A percentile compares a stretch with the other conserved stretches of the same genome.
These are phyloP conservation scores for Capitella teleta DNA, from an alignment of 1,140 invertebrate species.

Conservation along the genomic window DNA sequence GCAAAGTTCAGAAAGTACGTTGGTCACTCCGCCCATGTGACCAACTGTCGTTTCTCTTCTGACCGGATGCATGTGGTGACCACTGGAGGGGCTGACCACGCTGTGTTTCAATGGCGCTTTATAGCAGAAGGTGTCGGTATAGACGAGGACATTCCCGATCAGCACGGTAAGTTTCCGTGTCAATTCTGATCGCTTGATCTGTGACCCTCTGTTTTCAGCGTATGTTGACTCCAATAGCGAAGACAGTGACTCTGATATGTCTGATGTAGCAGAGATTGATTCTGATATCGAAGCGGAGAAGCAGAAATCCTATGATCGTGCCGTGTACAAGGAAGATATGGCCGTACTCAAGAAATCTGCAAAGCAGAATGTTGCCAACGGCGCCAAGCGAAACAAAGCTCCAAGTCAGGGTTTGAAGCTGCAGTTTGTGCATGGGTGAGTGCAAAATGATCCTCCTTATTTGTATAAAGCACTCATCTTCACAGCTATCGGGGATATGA, in stretches of 20 bases:
- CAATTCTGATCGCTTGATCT: no score
- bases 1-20: slow-evolving; percentile 42
- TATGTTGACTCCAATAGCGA: slow-evolving; percentile 40
- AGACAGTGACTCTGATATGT: slow-evolving; percentile 38
- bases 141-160: slow-evolving; percentile 11
- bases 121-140: slow-evolving; percentile 20
- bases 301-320: slow-evolving; percentile 33
- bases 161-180: slow-evolving; percentile 1
- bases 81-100: slow-evolving; percentile 41
- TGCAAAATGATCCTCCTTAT: no score
- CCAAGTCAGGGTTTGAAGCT: slow-evolving; percentile 33
- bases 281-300: slow-evolving; percentile 41
- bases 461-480: no score
- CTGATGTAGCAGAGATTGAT: slow-evolving; percentile 38
- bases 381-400: slow-evolving; percentile 30
- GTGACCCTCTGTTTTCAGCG: no score
- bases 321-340: slow-evolving; percentile 30
- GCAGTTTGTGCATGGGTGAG: slow-evolving; percentile 39
- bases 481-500: slow-evolving; percentile 42
- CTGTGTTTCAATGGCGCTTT: slow-evolving; percentile 42
- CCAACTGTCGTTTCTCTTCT: slow-evolving; percentile 38
- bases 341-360: slow-evolving; percentile 24
- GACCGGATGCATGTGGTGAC: slow-evolving; percentile 35
- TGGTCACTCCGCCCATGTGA: slow-evolving; percentile 43
- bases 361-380: slow-evolving; percentile 23